These are phyloP conservation scores for Coronaproctus castanopsis DNA, from an alignment of 2,888 invertebrate species.

Conservation along the genomic window DNA sequence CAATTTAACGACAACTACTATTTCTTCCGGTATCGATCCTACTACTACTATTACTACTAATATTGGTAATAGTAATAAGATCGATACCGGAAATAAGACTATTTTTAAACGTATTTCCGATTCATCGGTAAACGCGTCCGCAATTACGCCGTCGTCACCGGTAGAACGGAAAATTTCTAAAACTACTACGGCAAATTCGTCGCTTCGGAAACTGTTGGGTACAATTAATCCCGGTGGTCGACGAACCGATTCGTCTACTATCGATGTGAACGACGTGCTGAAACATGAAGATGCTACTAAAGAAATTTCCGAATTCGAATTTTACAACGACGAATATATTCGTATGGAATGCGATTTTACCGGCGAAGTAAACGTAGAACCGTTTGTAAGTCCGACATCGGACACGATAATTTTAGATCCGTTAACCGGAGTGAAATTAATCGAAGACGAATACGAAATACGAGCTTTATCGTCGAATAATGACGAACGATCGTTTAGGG, in stretches of 20 bases:
- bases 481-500: not conserved
- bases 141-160: too few relatives aligned
- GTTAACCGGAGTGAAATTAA: constrained; percentile 32
- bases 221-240: not conserved
- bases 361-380: constrained; percentile 22
- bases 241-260: not conserved
- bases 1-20: too few relatives aligned
- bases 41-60: too few relatives aligned
- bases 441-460: constrained; percentile 38
- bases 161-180: not conserved
- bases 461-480: constrained; percentile 22
- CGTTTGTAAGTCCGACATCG: constrained; percentile 43
- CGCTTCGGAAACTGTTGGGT: constrained; percentile 7
- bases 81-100: too few relatives aligned
- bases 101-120: not conserved
- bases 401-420: constrained; percentile 56
- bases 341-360: not conserved
- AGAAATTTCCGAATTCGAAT: not conserved
- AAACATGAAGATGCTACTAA: not conserved
- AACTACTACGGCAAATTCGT: not conserved
- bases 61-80: too few relatives aligned
- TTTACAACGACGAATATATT: not conserved
- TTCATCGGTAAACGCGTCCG: too few relatives aligned
- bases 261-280: not conserved
- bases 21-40: too few relatives aligned